Evolutionary conservation across 2,888 invertebrate genomes (phyloP), one percentile per base, ranked within the genome.

Genomic region (Portevinia maculata): DNA sequence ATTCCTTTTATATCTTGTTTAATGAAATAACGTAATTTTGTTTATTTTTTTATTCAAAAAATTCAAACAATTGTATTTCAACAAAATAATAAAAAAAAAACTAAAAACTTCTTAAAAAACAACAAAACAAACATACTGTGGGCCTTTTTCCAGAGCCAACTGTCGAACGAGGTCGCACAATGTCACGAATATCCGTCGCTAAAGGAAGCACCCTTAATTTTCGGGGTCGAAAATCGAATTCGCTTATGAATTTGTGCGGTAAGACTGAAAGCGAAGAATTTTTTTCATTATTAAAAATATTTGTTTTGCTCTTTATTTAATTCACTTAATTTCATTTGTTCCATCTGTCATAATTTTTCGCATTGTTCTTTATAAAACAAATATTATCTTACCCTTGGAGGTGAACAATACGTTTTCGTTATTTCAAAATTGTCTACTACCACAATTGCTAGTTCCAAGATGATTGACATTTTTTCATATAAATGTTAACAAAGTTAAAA

Each of bases 201-300:
- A 93, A 94, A 93, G 92, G 92, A 90, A 94, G 94, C 93, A 94
- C 95, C 92, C 93, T 94, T 92, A 96, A 95, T 95, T 95, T 96
- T 94, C 96, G 96, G 93, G 93, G 93, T 90, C 95, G 96, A 94
- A 96, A 96, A 93, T 96, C 96, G 93, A 96, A 96, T 94, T 97
- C 96, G 92, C 94, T 97, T 93, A 96, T 97, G 96, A 97, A 97
- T 94, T 94, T 97, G 94, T 96, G 96, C 94, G 96, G 97, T 97
- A 96, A 97, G 96, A 94, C 91, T 91, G 90, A 89, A 88, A 88
- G 83, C 75, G 73, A 75, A 75, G 52, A 70, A 60, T 69, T 70
- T 57, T 6, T 32, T 67, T 64, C 50, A 85, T 57, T n/a, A n/a
- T 50, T 70, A 57, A 13, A 57, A 52, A 85, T 85, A 84, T 69